These are phyloP conservation scores for Sternarchorhynchus goeldii DNA, from an alignment of 2,797 vertebrate species.

Conservation along the genomic window DNA sequence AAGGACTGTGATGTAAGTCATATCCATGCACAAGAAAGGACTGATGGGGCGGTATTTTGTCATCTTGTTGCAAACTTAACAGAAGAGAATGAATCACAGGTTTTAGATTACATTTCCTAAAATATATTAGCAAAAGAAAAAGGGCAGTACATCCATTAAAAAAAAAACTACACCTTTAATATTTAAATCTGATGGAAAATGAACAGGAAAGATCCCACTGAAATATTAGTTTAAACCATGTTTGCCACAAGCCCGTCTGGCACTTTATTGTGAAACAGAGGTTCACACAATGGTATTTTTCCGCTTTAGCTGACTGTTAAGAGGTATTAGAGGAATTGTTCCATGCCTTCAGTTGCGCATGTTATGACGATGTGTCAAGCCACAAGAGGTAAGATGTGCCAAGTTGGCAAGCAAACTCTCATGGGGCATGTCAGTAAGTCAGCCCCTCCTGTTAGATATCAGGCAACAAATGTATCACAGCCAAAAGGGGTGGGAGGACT, in stretches of 20 bases:
- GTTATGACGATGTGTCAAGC: conserved; percentile 55
- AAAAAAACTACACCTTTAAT: background rate
- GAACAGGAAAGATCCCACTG: conserved; percentile 25
- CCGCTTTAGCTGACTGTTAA: conserved; percentile 61
- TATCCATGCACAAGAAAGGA: conserved; percentile 98
- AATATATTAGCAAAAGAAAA: background rate
- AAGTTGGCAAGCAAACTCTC: conserved; percentile 52
- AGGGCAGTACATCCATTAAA: background rate
- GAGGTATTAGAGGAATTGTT: conserved; percentile 61
- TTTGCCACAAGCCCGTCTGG: conserved; percentile 57
- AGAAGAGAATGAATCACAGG: conserved; percentile 28
- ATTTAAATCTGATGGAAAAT: conserved; percentile 2
- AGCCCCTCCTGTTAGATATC: conserved; percentile 66
- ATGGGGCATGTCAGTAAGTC: conserved; percentile 59
- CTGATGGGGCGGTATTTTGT: conserved; percentile 87
- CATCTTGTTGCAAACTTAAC: conserved; percentile 92
- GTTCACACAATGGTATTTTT: conserved; percentile 45
- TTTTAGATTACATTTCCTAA: background rate
- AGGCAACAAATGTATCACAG: conserved; percentile 71
- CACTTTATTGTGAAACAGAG: conserved; percentile 61
- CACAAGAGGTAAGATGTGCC: conserved; percentile 60
- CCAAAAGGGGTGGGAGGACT: conserved; percentile 63
- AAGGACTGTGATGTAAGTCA: conserved; percentile 94
- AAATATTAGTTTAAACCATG: conserved; percentile 36
- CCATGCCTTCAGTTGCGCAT: conserved; percentile 59